These are phyloP conservation scores for Tetraneura akinire DNA, from an alignment of 1,140 invertebrate species.

Conservation along the genomic window DNA sequence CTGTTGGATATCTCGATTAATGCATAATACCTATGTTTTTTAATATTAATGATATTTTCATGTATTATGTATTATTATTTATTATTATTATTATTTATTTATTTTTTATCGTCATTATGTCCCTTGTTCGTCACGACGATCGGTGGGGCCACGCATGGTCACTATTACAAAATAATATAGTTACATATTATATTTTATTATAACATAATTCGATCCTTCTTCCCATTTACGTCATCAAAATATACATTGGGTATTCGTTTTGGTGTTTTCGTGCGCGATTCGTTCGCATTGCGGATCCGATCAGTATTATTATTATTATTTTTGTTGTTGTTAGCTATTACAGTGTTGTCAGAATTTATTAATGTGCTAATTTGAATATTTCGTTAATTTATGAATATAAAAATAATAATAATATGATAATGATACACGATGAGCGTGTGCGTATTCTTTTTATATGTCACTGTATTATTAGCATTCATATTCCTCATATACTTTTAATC, in stretches of 20 bases:
- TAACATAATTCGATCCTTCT: not conserved
- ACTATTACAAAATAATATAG: too few species aligned
- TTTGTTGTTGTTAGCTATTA: too few species aligned
- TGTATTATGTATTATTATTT: not conserved
- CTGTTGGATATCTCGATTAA: slow-evolving; percentile 24
- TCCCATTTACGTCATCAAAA: not conserved
- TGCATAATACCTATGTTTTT: not conserved
- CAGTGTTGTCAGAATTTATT: not conserved
- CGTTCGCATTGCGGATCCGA: too few species aligned
- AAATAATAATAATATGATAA: not conserved
- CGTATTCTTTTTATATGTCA: not conserved
- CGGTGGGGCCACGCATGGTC: not conserved
- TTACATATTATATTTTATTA: too few species aligned
- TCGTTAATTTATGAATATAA: not conserved
- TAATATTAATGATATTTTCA: not conserved
- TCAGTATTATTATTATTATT: too few species aligned
- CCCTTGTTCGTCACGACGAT: not conserved
- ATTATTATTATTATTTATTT: not conserved
- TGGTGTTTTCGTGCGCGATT: too few species aligned
- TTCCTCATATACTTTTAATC: too few species aligned
- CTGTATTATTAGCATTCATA: too few species aligned
- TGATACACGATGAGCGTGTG: not conserved
- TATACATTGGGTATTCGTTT: too few species aligned
- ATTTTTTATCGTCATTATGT: not conserved
- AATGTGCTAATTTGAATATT: not conserved